Conservation (phyloP, 2,797 vertebrate species). For the Lacerta agilis region DNA sequence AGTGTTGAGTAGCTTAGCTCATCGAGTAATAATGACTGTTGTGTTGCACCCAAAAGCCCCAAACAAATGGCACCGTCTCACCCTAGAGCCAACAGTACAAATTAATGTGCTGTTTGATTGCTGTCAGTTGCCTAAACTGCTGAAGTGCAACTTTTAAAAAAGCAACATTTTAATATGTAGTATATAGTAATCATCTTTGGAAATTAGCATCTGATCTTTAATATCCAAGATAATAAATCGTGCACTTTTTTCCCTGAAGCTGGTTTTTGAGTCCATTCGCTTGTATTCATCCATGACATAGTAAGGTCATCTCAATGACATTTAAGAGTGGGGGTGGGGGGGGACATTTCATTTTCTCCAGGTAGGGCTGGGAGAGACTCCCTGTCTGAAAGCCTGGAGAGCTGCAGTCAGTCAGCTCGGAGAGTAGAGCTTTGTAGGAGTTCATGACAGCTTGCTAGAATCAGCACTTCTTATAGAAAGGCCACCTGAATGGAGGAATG, state of each 20-base stretch:
- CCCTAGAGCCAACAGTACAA: conserved; percentile 11
- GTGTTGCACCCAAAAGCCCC: conserved; percentile 11
- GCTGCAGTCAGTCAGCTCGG: too few relatives aligned
- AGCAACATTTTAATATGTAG: neutral
- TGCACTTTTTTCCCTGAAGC: neutral
- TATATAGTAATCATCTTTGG: neutral
- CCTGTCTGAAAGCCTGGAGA: too few relatives aligned
- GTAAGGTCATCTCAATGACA: neutral
- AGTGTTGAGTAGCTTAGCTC: conserved; percentile 38
- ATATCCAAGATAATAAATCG: neutral
- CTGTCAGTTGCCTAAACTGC: neutral
- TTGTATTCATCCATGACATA: neutral
- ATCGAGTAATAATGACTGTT: conserved; percentile 28
- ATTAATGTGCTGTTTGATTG: conserved; percentile 30
- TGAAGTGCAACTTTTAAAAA: conserved; percentile 8
- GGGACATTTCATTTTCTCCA: too few relatives aligned
- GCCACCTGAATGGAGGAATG: too few relatives aligned
- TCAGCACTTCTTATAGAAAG: too few relatives aligned
- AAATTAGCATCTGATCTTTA: neutral
- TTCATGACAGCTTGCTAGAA: too few relatives aligned
- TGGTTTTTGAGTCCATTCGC: neutral
- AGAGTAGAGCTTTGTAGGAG: too few relatives aligned
- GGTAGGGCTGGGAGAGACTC: too few relatives aligned
- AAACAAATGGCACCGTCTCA: neutral
- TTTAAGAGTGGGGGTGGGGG: too few relatives aligned